Conservation (phyloP, 2,797 vertebrate genomes). For the Cyprinella venusta region DNA sequence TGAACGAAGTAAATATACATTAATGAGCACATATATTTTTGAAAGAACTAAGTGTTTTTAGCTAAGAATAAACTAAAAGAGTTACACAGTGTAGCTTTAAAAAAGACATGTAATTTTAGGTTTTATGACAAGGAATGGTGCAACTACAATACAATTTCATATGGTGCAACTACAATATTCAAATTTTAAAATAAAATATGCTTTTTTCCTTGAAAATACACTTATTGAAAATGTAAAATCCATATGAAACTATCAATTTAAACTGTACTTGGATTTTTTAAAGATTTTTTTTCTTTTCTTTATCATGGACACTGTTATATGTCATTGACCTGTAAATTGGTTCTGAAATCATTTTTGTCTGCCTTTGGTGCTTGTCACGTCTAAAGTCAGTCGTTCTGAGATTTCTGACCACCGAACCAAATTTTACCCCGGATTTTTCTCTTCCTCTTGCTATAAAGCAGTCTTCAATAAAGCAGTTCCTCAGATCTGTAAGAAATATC, state of each 20-base stretch:
- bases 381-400: not conserved
- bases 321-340: conserved; percentile 25
- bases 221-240: not conserved
- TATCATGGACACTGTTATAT: not conserved
- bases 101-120: too few species aligned
- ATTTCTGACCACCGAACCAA: not conserved
- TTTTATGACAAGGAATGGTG: not conserved
- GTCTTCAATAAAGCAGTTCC: conserved; percentile 46
- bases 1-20: too few species aligned
- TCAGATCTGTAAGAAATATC: conserved; percentile 65
- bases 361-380: not conserved
- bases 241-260: not conserved
- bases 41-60: too few species aligned
- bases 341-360: conserved; percentile 15
- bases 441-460: conserved; percentile 58
- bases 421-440: conserved; percentile 5
- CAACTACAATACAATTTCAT: not conserved
- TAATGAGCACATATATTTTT: too few species aligned
- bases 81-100: too few species aligned
- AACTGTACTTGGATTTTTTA: not conserved
- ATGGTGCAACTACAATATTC: not conserved
- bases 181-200: not conserved
- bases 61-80: too few species aligned
- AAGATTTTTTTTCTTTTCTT: too few species aligned
- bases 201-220: not conserved